Conservation (phyloP, 2,113 vertebrate genomes). For the Pituophis catenifer region DNA sequence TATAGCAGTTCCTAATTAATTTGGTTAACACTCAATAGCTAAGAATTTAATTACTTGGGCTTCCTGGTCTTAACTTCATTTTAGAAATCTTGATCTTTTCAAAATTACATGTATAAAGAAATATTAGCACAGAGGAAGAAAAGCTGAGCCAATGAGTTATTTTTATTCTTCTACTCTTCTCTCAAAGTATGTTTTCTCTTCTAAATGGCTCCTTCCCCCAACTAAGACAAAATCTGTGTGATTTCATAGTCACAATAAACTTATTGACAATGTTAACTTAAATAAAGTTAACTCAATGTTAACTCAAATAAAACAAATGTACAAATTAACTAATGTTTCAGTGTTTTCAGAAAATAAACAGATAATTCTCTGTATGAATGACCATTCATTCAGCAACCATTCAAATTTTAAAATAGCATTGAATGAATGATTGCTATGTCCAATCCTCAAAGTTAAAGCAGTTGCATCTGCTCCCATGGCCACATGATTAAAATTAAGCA, state of each 20-base stretch:
- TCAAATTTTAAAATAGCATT: not conserved
- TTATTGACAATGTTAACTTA: not conserved
- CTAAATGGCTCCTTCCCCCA: not conserved
- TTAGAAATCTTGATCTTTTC: conserved; percentile 40
- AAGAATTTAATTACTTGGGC: conserved; percentile 56
- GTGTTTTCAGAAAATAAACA: not conserved
- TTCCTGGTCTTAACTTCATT: conserved; percentile 56
- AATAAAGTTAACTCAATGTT: no score
- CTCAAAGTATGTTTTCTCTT: not conserved
- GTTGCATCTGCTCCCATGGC: not conserved
- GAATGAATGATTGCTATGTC: not conserved
- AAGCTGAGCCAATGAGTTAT: conserved; percentile 12
- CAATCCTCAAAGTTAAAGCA: not conserved
- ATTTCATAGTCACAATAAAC: not conserved
- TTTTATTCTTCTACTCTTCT: conserved; percentile 39
- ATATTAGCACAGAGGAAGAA: conserved; percentile 45
- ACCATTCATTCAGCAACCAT: not conserved
- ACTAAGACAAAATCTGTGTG: not conserved
- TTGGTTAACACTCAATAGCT: conserved; percentile 58
- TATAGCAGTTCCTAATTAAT: conserved; percentile 58
- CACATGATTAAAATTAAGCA: not conserved
- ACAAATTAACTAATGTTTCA: not conserved
- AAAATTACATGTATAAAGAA: conserved; percentile 34
- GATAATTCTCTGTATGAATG: not conserved
- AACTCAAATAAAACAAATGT: not conserved